Evolutionary conservation across 2,797 vertebrate genomes (phyloP).

Genomic region (Cichlasoma orientale): DNA sequence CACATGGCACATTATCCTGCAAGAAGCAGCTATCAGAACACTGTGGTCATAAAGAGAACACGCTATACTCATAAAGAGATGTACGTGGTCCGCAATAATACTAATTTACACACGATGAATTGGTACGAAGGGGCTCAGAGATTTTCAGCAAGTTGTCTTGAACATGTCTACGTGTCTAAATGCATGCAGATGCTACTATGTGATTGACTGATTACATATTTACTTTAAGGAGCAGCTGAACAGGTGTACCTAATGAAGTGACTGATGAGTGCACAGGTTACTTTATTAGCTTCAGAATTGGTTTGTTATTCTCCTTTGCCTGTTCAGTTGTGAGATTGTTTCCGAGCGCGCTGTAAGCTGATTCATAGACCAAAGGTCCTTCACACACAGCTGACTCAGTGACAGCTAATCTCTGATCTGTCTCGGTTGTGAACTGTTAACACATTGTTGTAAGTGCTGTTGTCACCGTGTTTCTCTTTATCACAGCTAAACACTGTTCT

Average conservation of each 20-base stretch:
- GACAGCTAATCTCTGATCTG: slow-evolving; percentile 64
- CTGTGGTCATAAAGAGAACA: not conserved
- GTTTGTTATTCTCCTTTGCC: slow-evolving; percentile 24
- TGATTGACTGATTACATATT: not conserved
- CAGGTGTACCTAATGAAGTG: not conserved
- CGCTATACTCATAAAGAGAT: not conserved
- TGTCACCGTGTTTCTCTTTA: slow-evolving; percentile 13
- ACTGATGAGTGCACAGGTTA: not conserved
- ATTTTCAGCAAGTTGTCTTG: not conserved
- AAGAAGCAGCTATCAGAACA: not conserved
- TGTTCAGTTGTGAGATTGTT: slow-evolving; percentile 45
- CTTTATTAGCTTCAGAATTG: slow-evolving; percentile 19
- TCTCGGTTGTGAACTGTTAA: slow-evolving; percentile 38
- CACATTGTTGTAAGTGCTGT: slow-evolving; percentile 19
- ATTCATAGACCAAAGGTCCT: slow-evolving; percentile 74
- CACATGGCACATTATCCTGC: not conserved
- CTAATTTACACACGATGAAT: not conserved
- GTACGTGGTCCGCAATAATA: not conserved
- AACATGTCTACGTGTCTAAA: not conserved
- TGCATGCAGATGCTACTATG: not conserved
- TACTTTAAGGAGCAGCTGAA: not conserved
- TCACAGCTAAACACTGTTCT: slow-evolving; percentile 1
- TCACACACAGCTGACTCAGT: slow-evolving; percentile 59
- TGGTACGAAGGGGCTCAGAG: not conserved
- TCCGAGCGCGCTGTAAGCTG: slow-evolving; percentile 47